These are phyloP conservation scores for Drosophila serrata DNA, from an alignment of 1,140 invertebrate species.

Conservation along the genomic window DNA sequence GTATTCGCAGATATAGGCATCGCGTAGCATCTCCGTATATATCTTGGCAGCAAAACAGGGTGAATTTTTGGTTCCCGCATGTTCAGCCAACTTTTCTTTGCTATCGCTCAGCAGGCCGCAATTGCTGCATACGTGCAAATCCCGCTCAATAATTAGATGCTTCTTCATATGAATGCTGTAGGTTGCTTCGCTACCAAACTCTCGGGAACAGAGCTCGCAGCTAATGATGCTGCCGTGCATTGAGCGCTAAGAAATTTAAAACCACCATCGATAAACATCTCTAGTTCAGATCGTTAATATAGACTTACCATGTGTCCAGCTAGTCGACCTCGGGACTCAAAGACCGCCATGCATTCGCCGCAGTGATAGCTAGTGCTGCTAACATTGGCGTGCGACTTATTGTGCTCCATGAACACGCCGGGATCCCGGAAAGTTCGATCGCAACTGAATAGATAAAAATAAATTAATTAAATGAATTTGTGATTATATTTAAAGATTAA, in stretches of 20 bases:
- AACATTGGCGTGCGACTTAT: slow-evolving; percentile 65
- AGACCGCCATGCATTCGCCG: slow-evolving; percentile 54
- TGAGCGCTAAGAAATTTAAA: background rate
- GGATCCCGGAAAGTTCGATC: slow-evolving; percentile 75
- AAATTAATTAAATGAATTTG: background rate
- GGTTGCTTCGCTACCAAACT: slow-evolving; percentile 59
- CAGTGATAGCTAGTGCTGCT: slow-evolving; percentile 55
- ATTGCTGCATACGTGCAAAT: slow-evolving; percentile 56
- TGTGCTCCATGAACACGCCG: slow-evolving; percentile 55
- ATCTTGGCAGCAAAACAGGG: slow-evolving; percentile 43
- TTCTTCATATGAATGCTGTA: slow-evolving; percentile 69
- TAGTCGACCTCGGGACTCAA: slow-evolving; percentile 58
- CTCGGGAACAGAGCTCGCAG: slow-evolving; percentile 70
- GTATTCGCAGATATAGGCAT: slow-evolving; percentile 72
- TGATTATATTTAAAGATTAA: background rate
- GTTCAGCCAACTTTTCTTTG: slow-evolving; percentile 35
- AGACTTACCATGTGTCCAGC: slow-evolving; percentile 63
- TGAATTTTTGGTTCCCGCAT: slow-evolving; percentile 20
- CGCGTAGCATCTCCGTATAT: slow-evolving; percentile 43
- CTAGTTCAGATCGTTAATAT: no score
- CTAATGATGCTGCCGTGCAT: slow-evolving; percentile 57
- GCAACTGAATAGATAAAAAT: slow-evolving; percentile 44
- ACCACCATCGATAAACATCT: rapidly evolving
- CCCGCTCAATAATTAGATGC: slow-evolving; percentile 64
- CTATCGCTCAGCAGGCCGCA: slow-evolving; percentile 65